Percentiles rank a stretch among this genome's conserved stretches.
These are phyloP conservation scores for Prosopocoilus inquinatus DNA, from an alignment of 2,888 invertebrate genomes.

Conservation along the genomic window DNA sequence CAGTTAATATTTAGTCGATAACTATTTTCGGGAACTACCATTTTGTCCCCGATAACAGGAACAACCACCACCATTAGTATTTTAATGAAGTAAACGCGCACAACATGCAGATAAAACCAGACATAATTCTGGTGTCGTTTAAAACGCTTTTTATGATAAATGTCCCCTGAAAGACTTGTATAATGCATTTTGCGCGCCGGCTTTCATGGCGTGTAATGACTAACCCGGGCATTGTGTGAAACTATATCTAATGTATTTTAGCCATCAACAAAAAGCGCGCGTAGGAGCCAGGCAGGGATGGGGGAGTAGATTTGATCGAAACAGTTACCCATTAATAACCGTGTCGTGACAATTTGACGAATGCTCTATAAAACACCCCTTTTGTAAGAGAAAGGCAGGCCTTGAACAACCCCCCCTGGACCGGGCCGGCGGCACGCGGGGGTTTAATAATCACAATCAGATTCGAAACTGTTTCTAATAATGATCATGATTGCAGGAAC, in stretches of 20 bases:
- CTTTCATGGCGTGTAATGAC: conserved; percentile 2
- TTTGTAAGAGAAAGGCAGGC: conserved; percentile 22
- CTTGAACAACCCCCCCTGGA: background rate
- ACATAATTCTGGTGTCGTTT: background rate
- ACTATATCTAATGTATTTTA: conserved; percentile 48
- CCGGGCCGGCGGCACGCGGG: background rate
- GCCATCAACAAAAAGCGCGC: conserved; percentile 41
- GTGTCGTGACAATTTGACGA: conserved; percentile 49
- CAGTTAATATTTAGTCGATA: too few relatives aligned
- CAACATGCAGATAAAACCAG: too few relatives aligned
- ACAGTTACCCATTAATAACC: conserved; percentile 47
- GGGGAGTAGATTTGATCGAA: conserved; percentile 31
- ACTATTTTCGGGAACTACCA: too few relatives aligned
- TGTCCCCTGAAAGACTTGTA: conserved; percentile 5
- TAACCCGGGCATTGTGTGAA: conserved; percentile 42
- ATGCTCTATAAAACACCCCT: conserved; percentile 58
- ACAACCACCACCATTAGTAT: too few relatives aligned
- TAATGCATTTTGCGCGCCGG: conserved; percentile 6
- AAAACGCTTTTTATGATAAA: conserved; percentile 4
- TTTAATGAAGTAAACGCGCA: too few relatives aligned
- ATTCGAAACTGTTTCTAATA: background rate
- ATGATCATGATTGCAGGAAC: conserved; percentile 14
- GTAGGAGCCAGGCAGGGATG: conserved; percentile 11
- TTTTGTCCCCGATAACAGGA: too few relatives aligned
- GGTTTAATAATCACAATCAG: background rate